A percentile compares a stretch with the other conserved stretches of the same genome.
phyloP scores from a whole-genome alignment of 2,113 vertebrate species.

The Callospermophilus lateralis region DNA sequence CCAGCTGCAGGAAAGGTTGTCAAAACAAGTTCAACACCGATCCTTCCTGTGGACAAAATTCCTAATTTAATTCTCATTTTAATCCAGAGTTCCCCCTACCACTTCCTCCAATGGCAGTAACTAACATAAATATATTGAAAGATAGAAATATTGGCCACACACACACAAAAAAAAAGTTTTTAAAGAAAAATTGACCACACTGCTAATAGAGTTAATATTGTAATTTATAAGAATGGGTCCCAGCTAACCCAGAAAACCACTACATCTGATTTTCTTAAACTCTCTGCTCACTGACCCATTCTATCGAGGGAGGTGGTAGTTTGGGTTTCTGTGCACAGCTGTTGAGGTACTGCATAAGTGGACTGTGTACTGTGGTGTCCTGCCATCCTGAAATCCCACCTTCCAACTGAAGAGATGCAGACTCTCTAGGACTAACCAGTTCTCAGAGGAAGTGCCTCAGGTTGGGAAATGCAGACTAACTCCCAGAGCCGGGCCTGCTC shows the following conservation, averaged over 20 bases:
- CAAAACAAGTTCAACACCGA: neutral
- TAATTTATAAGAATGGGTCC: neutral
- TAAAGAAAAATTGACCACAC: too few species aligned
- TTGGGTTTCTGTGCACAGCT: rapidly evolving
- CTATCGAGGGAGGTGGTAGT: neutral
- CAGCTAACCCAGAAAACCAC: neutral
- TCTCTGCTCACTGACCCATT: neutral
- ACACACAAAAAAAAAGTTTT: too few species aligned
- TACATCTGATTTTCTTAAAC: neutral
- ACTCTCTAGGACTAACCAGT: neutral
- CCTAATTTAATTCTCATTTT: neutral
- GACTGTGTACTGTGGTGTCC: neutral
- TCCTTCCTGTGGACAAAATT: neutral
- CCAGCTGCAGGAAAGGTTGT: neutral
- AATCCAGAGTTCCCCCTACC: neutral
- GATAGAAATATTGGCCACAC: too few species aligned
- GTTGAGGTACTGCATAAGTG: too few species aligned
- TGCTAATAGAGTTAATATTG: neutral
- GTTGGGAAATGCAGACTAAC: neutral
- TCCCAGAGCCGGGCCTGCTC: neutral
- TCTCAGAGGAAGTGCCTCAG: neutral
- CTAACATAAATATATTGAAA: neutral
- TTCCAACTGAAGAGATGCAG: neutral
- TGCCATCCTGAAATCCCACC: neutral
- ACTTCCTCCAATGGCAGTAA: neutral